Percentiles rank a stretch among this genome's conserved stretches.
phyloP scores from a whole-genome alignment of 2,797 vertebrate genomes.

The Silurus aristotelis region DNA sequence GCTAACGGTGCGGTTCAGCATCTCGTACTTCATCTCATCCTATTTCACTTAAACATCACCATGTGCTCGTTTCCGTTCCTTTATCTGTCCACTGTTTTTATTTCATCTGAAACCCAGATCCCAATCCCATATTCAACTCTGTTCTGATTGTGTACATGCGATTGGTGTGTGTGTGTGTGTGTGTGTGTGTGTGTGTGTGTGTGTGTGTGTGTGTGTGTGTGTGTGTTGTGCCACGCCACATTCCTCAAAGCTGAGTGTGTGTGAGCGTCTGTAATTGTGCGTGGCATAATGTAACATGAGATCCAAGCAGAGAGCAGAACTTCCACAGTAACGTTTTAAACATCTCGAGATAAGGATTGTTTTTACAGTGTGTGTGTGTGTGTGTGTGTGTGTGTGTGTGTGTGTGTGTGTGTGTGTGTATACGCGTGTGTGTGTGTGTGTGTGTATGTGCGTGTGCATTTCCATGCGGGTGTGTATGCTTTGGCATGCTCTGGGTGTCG shows the following conservation, averaged over 20 bases:
- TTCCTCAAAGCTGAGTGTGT: conserved; percentile 29
- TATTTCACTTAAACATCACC: too few relatives aligned
- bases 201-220: conserved; percentile 6
- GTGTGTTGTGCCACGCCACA: not conserved
- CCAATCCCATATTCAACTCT: too few relatives aligned
- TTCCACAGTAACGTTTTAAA: conserved; percentile 38
- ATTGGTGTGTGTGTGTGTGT: not conserved
- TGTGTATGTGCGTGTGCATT: conserved; percentile 23
- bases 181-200: not conserved
- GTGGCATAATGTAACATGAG: not conserved
- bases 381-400: not conserved
- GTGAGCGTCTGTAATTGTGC: conserved; percentile 10
- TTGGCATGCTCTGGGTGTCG: not conserved
- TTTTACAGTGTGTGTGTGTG: not conserved
- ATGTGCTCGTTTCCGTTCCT: too few relatives aligned
- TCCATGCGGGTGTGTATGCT: not conserved
- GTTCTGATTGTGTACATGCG: too few relatives aligned
- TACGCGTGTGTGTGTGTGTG: conserved; percentile 1
- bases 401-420: conserved; percentile 30
- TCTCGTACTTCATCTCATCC: too few relatives aligned
- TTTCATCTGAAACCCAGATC: too few relatives aligned
- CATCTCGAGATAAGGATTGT: conserved; percentile 14
- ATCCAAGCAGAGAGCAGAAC: conserved; percentile 12
- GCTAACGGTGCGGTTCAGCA: too few relatives aligned
- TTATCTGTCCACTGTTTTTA: too few relatives aligned